Evolutionary conservation across 1,140 invertebrate species (phyloP).

Genomic region (Diachasmimorpha longicaudata): DNA sequence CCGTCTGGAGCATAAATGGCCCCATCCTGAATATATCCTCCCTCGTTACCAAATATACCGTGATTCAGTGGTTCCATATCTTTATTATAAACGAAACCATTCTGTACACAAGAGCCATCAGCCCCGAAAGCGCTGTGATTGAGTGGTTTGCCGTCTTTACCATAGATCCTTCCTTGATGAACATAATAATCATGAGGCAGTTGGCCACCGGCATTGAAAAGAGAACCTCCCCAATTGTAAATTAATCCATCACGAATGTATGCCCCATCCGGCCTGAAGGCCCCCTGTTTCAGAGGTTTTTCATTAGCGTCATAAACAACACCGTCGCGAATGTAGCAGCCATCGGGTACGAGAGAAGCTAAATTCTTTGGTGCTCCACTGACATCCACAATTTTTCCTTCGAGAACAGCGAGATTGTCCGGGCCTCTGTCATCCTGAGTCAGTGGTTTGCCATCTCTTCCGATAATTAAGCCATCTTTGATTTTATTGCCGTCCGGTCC

Average conservation of each 20-base stretch:
- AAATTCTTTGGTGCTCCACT: slow-evolving; percentile 48
- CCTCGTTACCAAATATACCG: slow-evolving; percentile 52
- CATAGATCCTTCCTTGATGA: slow-evolving; percentile 49
- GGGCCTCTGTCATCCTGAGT: slow-evolving; percentile 55
- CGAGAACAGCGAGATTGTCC: slow-evolving; percentile 46
- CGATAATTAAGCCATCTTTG: slow-evolving; percentile 52
- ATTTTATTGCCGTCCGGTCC: slow-evolving; percentile 56
- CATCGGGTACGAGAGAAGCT: slow-evolving; percentile 51
- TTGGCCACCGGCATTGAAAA: slow-evolving; percentile 50
- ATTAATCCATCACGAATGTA: slow-evolving; percentile 55
- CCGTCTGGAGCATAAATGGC: slow-evolving; percentile 44
- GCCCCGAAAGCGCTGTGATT: slow-evolving; percentile 53
- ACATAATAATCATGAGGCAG: slow-evolving; percentile 48
- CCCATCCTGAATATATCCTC: slow-evolving; percentile 52
- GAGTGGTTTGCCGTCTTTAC: slow-evolving; percentile 50
- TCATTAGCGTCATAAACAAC: slow-evolving; percentile 51
- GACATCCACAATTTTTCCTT: slow-evolving; percentile 54
- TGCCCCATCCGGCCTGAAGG: slow-evolving; percentile 52
- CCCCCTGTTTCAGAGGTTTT: slow-evolving; percentile 49
- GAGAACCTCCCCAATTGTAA: slow-evolving; percentile 51
- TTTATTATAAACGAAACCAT: slow-evolving; percentile 52
- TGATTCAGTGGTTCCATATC: slow-evolving; percentile 47
- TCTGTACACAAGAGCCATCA: slow-evolving; percentile 51
- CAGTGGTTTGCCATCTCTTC: slow-evolving; percentile 49
- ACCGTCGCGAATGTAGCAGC: slow-evolving; percentile 56